phyloP scores from a whole-genome alignment of 2,888 invertebrate genomes.

The Drosophila borborema region DNA sequence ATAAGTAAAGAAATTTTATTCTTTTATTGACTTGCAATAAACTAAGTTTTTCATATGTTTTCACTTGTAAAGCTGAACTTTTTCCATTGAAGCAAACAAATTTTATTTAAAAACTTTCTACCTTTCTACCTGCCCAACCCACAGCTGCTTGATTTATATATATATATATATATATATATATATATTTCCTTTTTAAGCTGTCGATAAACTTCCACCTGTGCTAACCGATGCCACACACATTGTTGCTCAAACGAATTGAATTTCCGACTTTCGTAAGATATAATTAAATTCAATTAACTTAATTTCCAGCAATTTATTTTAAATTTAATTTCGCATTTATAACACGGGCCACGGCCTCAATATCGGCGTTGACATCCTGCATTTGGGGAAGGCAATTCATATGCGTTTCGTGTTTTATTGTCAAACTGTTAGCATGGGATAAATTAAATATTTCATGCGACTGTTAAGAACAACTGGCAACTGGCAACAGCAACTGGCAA shows the following conservation, averaged over 20 bases:
- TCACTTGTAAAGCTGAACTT: background rate
- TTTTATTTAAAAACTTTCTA: background rate
- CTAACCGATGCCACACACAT: slow-evolving; percentile 4
- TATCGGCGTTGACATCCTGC: slow-evolving; percentile 43
- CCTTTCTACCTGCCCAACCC: background rate
- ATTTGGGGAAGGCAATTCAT: slow-evolving; percentile 26
- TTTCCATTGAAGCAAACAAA: background rate
- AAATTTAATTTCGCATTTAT: slow-evolving; percentile 65
- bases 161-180: background rate
- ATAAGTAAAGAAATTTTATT: no score
- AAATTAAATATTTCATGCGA: slow-evolving; percentile 65
- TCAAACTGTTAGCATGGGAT: slow-evolving; percentile 52
- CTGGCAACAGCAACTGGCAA: slow-evolving; percentile 20
- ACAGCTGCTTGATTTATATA: background rate
- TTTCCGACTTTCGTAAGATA: slow-evolving; percentile 42
- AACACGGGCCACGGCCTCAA: slow-evolving; percentile 18
- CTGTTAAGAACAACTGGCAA: no score
- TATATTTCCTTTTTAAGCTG: background rate
- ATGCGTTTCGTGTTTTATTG: slow-evolving; percentile 51
- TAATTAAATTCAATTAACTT: slow-evolving; percentile 71
- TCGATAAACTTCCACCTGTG: background rate
- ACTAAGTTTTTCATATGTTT: background rate
- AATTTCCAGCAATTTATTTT: slow-evolving; percentile 66
- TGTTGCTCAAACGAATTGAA: slow-evolving; percentile 42
- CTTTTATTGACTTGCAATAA: no score